Evolutionary conservation across 2,113 vertebrate species (phyloP).

Genomic region (human (Homo sapiens)): GRCh38 chr12:78673501-78674000

Average conservation of each 20-base stretch:
- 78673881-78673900: no score
- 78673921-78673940: conserved; percentile 20
- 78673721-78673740: no score
- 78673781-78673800: no score
- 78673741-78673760: no score
- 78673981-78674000: not conserved
- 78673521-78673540: not conserved
- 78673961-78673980: not conserved
- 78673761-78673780: no score
- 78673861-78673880: no score
- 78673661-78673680: no score
- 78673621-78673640: not conserved
- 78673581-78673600: not conserved
- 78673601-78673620: not conserved
- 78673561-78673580: not conserved
- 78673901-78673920: not conserved
- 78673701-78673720: no score
- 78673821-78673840: no score
- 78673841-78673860: no score
- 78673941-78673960: not conserved
- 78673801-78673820: no score
- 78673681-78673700: no score
- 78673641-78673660: not conserved
- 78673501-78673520: not conserved
- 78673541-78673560: not conserved